A percentile compares a stretch with the other conserved stretches of the same genome.
phyloP scores from a whole-genome alignment of 2,888 invertebrate genomes.

The Hemicrepidius hirtus region DNA sequence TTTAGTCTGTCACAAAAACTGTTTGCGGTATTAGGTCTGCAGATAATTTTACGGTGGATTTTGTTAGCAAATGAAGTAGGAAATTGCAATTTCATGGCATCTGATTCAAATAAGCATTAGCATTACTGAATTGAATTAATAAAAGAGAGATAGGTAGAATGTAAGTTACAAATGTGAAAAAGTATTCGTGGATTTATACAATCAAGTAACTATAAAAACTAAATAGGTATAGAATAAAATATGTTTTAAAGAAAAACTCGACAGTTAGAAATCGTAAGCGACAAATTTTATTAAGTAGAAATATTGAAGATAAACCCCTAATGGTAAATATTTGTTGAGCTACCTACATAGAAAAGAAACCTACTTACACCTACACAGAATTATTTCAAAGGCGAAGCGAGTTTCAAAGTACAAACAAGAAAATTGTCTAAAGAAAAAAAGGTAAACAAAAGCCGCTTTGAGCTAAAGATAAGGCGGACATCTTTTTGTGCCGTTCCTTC shows the following conservation, averaged over 20 bases:
- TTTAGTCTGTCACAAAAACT: neutral
- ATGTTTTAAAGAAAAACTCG: too few species aligned
- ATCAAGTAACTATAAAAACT: too few species aligned
- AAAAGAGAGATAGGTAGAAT: neutral
- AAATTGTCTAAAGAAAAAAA: conserved; percentile 24
- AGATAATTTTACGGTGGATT: neutral
- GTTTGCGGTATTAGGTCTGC: neutral
- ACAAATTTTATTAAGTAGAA: neutral
- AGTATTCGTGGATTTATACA: too few species aligned
- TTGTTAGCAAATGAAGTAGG: conserved; percentile 15
- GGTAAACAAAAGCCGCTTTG: conserved; percentile 40
- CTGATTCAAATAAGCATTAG: neutral
- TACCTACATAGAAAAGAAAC: neutral
- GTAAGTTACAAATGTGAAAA: too few species aligned
- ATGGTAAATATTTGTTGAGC: conserved; percentile 18
- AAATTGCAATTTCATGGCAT: neutral
- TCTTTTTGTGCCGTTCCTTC: conserved; percentile 34
- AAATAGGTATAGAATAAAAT: too few species aligned
- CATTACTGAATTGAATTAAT: neutral
- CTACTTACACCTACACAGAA: conserved; percentile 9
- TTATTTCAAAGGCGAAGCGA: conserved; percentile 27
- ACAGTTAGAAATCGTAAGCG: too few species aligned
- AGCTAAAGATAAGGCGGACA: conserved; percentile 38
- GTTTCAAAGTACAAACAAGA: conserved; percentile 17
- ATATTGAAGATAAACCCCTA: neutral